These are phyloP conservation scores for Mesodorylaimus sp. DNA, from an alignment of 2,888 invertebrate species.

Conservation along the genomic window DNA sequence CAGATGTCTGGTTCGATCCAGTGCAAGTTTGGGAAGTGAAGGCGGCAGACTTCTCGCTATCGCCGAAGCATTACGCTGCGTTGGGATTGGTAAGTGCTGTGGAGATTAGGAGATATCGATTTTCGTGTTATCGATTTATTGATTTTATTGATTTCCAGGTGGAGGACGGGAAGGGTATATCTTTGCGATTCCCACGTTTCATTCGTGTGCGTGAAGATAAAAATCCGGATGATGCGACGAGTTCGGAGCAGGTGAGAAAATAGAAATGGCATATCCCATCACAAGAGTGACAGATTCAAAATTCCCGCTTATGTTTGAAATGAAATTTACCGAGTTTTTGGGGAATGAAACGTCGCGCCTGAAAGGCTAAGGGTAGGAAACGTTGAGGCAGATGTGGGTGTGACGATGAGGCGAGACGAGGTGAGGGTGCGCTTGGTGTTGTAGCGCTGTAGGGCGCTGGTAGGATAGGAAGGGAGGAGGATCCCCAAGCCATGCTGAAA, in stretches of 20 bases:
- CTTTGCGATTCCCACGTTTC: conserved; percentile 81
- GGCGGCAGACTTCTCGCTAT: conserved; percentile 87
- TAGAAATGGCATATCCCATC: conserved; percentile 1
- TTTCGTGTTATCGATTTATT: background rate
- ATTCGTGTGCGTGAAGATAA: conserved; percentile 77
- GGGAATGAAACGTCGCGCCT: too few species aligned
- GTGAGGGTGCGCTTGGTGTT: too few species aligned
- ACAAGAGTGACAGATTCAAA: too few species aligned
- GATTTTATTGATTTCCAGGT: conserved; percentile 36
- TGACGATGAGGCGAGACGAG: too few species aligned
- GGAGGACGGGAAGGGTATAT: conserved; percentile 76
- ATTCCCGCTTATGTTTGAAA: too few species aligned
- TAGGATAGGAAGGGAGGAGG: too few species aligned
- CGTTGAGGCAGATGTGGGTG: too few species aligned
- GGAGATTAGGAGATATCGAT: background rate
- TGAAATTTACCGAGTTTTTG: too few species aligned
- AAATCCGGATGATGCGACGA: conserved; percentile 71
- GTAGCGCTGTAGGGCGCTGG: too few species aligned
- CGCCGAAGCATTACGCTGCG: conserved; percentile 78
- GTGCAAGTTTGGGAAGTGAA: conserved; percentile 85
- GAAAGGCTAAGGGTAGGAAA: too few species aligned
- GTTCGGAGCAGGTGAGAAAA: conserved; percentile 50
- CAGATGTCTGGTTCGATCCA: conserved; percentile 76
- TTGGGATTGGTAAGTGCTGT: conserved; percentile 45
- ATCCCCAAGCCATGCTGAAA: too few species aligned